Percentiles rank a stretch among this genome's conserved stretches.
Evolutionary conservation across 2,113 vertebrate genomes (phyloP).

Genomic region (Pomatostomus ruficeps): DNA sequence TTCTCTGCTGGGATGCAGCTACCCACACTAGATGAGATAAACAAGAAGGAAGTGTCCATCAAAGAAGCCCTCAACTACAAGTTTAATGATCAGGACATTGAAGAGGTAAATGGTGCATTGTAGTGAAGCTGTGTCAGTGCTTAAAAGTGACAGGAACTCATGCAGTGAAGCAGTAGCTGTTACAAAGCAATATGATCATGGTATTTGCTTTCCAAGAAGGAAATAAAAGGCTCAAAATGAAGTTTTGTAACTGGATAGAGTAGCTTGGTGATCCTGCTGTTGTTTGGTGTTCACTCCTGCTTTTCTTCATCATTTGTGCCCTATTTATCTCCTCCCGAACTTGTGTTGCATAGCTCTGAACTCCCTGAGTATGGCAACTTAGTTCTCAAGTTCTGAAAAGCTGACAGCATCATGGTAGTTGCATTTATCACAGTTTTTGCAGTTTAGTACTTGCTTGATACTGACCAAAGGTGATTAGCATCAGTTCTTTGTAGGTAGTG

Average conservation of each 20-base stretch:
- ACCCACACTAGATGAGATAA: conserved; percentile 95
- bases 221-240: background rate
- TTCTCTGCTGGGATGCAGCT: conserved; percentile 93
- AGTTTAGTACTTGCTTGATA: background rate
- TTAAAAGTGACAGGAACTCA: background rate
- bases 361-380: background rate
- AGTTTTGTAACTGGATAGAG: background rate
- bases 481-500: background rate
- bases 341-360: background rate
- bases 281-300: background rate
- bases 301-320: background rate
- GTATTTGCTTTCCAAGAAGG: background rate
- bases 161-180: background rate
- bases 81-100: conserved; percentile 98
- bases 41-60: conserved; percentile 95
- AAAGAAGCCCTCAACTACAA: conserved; percentile 98
- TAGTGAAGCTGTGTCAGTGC: background rate
- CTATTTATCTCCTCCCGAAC: background rate
- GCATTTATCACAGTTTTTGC: background rate
- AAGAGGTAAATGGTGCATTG: conserved; percentile 76
- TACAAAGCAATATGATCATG: background rate
- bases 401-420: background rate
- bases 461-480: background rate
- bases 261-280: background rate
- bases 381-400: background rate